A percentile compares a stretch with the other conserved stretches of the same genome.
phyloP scores from a whole-genome alignment of 2,888 invertebrate genomes.

The Plagodis pulveraria region DNA sequence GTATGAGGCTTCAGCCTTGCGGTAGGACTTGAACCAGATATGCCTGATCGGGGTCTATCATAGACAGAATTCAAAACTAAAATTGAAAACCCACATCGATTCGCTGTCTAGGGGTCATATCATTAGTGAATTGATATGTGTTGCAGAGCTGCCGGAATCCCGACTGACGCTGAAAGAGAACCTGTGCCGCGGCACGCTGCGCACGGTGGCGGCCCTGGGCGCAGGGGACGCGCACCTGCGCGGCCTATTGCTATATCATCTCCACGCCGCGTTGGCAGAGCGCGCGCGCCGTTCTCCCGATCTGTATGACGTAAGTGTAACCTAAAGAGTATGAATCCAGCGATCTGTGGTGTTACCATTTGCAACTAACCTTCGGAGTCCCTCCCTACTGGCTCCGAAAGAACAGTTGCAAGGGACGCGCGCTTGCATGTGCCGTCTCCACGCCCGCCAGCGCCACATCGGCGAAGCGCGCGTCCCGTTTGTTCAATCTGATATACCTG shows the following conservation, averaged over 20 bases:
- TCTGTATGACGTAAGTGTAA: conserved; percentile 70
- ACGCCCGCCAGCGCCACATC: too few relatives aligned
- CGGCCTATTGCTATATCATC: conserved; percentile 79
- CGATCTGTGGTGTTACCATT: too few relatives aligned
- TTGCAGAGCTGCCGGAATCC: conserved; percentile 84
- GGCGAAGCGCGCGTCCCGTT: too few relatives aligned
- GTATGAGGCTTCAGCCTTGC: too few relatives aligned
- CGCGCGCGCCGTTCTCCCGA: conserved; percentile 75
- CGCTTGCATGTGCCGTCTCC: too few relatives aligned
- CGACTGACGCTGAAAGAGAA: conserved; percentile 84
- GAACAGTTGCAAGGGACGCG: too few relatives aligned
- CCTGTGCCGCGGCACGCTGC: conserved; percentile 86
- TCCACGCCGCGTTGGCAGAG: conserved; percentile 81
- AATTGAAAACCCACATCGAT: too few relatives aligned
- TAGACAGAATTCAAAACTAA: too few relatives aligned
- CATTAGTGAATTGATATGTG: not conserved
- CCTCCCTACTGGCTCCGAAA: not conserved
- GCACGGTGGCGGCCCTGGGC: conserved; percentile 82
- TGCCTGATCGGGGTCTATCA: too few relatives aligned
- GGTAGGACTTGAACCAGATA: too few relatives aligned
- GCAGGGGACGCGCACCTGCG: conserved; percentile 84
- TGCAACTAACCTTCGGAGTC: not conserved
- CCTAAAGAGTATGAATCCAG: too few relatives aligned
- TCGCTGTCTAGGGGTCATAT: not conserved
- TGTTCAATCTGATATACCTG: too few relatives aligned